These are phyloP conservation scores for Rhingia rostrata DNA, from an alignment of 2,888 invertebrate species.

Conservation along the genomic window DNA sequence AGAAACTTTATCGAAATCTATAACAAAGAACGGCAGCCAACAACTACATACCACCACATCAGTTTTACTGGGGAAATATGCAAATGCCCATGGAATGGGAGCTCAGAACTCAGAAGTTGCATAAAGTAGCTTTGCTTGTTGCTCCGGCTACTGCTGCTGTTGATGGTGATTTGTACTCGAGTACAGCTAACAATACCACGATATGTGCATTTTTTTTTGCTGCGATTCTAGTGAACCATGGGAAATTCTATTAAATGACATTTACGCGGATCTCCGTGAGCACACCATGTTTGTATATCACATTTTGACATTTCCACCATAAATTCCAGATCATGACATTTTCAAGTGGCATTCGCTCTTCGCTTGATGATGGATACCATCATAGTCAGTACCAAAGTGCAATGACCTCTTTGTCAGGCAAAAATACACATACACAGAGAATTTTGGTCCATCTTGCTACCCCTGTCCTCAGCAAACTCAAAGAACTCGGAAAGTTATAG, in stretches of 20 bases:
- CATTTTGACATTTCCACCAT: slow-evolving; percentile 65
- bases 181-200: background rate
- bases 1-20: slow-evolving; percentile 74
- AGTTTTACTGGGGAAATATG: slow-evolving; percentile 60
- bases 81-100: slow-evolving; percentile 73
- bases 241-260: slow-evolving; percentile 66
- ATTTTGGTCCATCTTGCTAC: slow-evolving; percentile 41
- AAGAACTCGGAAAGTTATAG: slow-evolving; percentile 31
- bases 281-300: slow-evolving; percentile 29
- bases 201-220: background rate
- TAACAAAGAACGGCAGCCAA: slow-evolving; percentile 64
- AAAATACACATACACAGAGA: background rate
- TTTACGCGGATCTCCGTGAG: slow-evolving; percentile 64
- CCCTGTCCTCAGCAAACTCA: slow-evolving; percentile 1
- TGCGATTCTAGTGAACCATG: slow-evolving; percentile 57
- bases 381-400: slow-evolving; percentile 37
- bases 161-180: background rate
- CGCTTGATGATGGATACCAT: slow-evolving; percentile 3
- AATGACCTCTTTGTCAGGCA: slow-evolving; percentile 27
- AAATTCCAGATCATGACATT: slow-evolving; percentile 71
- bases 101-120: slow-evolving; percentile 65
- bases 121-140: slow-evolving; percentile 30
- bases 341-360: slow-evolving; percentile 50
- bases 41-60: background rate
- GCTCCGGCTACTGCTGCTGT: slow-evolving; percentile 41